A percentile compares a stretch with the other conserved stretches of the same genome.
Conservation (phyloP, 2,888 invertebrate genomes). For the Protonemura montana region DNA sequence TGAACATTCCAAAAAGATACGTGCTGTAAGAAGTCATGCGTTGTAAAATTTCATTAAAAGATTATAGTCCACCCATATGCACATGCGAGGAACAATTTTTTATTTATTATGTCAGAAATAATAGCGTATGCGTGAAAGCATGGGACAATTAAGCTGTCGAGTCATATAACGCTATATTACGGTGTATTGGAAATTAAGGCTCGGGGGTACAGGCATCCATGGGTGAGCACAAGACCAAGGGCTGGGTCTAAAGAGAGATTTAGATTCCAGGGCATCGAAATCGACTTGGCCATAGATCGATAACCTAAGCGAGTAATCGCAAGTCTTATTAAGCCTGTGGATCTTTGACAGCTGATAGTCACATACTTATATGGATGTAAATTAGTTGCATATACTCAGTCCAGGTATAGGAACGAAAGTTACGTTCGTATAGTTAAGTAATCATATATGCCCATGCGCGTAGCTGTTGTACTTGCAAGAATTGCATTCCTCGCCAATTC, state of each 20-base stretch:
- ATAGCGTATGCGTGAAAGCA: not conserved
- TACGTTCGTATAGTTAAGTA: not conserved
- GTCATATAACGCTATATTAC: not conserved
- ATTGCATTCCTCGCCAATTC: constrained; percentile 1
- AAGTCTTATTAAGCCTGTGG: not conserved
- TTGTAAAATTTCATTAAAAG: not conserved
- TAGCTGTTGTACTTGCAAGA: not conserved
- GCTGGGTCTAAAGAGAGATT: not conserved
- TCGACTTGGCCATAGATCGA: not conserved
- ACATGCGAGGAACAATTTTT: not conserved
- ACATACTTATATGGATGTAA: not conserved
- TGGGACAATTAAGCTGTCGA: not conserved
- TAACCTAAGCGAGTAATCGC: not conserved
- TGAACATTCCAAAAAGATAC: not conserved
- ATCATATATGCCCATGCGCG: not conserved
- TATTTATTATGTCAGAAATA: not conserved
- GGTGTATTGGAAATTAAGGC: not conserved
- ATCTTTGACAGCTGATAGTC: not conserved
- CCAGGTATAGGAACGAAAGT: not conserved
- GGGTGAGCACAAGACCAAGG: not conserved
- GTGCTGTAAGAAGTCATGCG: not conserved
- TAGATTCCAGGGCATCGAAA: not conserved
- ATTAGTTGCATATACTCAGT: not conserved
- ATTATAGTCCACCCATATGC: not conserved
- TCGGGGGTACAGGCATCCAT: not conserved